Percentiles rank a stretch among this genome's conserved stretches.
Conservation (phyloP, 2,888 invertebrate species). For the Lasioglossum zephyrum region DNA sequence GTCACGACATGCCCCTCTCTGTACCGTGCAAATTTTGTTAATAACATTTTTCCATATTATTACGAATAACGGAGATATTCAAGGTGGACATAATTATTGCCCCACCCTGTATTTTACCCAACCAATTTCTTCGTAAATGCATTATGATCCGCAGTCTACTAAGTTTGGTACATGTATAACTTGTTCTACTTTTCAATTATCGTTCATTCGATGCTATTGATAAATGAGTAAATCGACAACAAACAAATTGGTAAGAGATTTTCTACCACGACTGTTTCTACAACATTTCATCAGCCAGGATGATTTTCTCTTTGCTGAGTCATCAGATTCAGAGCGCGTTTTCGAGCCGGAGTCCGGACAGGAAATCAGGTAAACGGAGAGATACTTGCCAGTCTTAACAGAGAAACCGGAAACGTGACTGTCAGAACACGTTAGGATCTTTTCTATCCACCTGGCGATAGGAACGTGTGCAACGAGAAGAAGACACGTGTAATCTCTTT, state of each 20-base stretch:
- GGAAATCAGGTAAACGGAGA: slow-evolving; percentile 53
- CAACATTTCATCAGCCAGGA: not conserved
- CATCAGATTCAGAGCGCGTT: slow-evolving; percentile 50
- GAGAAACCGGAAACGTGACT: slow-evolving; percentile 56
- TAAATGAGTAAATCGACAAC: not conserved
- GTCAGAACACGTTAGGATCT: slow-evolving; percentile 46
- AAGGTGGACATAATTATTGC: too few relatives aligned
- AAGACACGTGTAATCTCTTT: slow-evolving; percentile 50
- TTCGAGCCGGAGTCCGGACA: slow-evolving; percentile 10
- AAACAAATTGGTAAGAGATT: not conserved
- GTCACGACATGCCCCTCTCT: too few relatives aligned
- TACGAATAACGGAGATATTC: too few relatives aligned
- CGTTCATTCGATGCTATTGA: not conserved
- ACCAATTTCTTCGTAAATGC: too few relatives aligned
- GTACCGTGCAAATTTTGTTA: too few relatives aligned
- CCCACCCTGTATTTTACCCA: too few relatives aligned
- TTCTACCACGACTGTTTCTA: not conserved
- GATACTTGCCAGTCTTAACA: slow-evolving; percentile 47
- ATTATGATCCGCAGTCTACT: too few relatives aligned
- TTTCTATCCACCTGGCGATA: slow-evolving; percentile 13
- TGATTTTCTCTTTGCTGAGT: not conserved
- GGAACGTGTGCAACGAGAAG: slow-evolving; percentile 15
- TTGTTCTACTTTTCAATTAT: too few relatives aligned
- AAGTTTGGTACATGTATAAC: too few relatives aligned
- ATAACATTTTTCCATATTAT: too few relatives aligned